A percentile compares a stretch with the other conserved stretches of the same genome.
These are phyloP conservation scores for Arvicanthis niloticus DNA, from an alignment of 2,113 vertebrate species.

Conservation along the genomic window DNA sequence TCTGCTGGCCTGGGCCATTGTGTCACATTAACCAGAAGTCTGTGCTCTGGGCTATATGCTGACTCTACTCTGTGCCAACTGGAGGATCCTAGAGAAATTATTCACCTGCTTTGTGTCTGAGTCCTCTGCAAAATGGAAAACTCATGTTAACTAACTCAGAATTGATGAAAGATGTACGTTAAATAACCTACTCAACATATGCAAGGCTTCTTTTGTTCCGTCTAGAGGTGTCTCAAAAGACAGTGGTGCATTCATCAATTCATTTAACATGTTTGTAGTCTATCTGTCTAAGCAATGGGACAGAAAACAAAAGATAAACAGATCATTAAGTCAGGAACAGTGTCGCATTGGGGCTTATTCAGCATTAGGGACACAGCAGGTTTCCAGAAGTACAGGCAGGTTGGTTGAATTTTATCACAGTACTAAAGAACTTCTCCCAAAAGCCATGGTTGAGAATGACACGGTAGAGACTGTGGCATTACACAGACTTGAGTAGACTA, in stretches of 20 bases:
- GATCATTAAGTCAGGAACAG: background rate
- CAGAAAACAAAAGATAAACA: constrained; percentile 2
- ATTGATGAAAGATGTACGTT: background rate
- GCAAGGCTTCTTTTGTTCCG: background rate
- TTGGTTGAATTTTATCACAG: background rate
- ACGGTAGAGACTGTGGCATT: background rate
- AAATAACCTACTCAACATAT: background rate
- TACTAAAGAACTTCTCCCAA: background rate
- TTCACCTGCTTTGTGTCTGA: background rate
- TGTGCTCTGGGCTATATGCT: background rate
- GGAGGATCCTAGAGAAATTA: background rate
- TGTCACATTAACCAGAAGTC: background rate
- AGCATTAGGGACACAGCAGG: background rate
- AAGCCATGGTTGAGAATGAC: background rate
- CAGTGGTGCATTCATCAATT: background rate
- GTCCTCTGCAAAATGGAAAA: background rate
- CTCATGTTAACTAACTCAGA: background rate
- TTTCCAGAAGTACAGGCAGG: background rate
- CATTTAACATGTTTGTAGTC: background rate
- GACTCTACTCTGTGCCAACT: background rate
- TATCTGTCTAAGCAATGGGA: background rate
- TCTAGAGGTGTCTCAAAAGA: background rate
- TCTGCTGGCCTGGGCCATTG: too few relatives aligned
- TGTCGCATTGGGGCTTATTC: background rate
- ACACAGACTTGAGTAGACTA: background rate